phyloP scores from a whole-genome alignment of 2,797 vertebrate species.

The Chelidonichthys spinosus region DNA sequence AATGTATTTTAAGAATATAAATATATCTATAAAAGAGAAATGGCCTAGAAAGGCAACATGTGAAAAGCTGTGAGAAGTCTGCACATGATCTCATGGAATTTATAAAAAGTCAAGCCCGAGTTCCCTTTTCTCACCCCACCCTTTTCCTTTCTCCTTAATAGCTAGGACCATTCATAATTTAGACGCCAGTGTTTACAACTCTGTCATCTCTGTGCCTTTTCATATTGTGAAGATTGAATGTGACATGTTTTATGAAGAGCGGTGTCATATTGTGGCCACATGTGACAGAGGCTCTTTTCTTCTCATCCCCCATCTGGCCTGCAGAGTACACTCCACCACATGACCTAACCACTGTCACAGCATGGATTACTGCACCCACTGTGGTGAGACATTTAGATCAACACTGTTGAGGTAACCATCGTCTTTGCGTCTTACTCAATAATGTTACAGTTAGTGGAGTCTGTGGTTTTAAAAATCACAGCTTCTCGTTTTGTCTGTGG shows the following conservation, averaged over 20 bases:
- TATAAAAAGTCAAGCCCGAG: slow-evolving; percentile 32
- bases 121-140: slow-evolving; percentile 46
- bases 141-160: slow-evolving; percentile 26
- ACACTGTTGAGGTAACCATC: no score
- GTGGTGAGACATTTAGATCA: neutral
- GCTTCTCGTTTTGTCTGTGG: no score
- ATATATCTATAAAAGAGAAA: no score
- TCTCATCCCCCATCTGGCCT: slow-evolving; percentile 27
- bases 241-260: slow-evolving; percentile 63
- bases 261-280: slow-evolving; percentile 38
- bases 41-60: neutral
- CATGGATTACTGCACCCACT: neutral
- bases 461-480: no score
- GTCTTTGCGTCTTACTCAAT: no score
- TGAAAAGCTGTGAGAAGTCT: slow-evolving; percentile 1
- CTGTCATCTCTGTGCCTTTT: slow-evolving; percentile 57
- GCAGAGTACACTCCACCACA: slow-evolving; percentile 19
- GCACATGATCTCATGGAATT: neutral
- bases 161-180: slow-evolving; percentile 66
- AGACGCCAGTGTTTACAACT: slow-evolving; percentile 64
- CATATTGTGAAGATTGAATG: slow-evolving; percentile 47
- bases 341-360: slow-evolving; percentile 22
- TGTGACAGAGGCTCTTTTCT: slow-evolving; percentile 40
- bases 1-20: neutral
- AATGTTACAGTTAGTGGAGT: no score